phyloP scores from a whole-genome alignment of 2,888 invertebrate species.

The Agrilus biguttatus region DNA sequence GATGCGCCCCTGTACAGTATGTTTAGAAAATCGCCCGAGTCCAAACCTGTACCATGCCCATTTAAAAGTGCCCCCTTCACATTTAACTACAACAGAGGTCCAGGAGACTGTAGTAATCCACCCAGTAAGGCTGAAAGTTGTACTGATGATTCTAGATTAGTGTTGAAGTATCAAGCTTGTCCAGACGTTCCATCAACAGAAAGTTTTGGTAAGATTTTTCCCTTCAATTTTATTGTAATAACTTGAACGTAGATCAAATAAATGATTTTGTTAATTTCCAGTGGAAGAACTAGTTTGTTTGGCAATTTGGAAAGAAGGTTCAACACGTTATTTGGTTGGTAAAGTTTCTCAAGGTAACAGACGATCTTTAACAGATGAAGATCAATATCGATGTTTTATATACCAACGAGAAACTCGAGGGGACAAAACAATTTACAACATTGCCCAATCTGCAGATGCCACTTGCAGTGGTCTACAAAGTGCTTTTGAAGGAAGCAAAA shows the following conservation, averaged over 20 bases:
- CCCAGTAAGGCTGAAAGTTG: conserved; percentile 69
- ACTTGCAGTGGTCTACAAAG: conserved; percentile 65
- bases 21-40: conserved; percentile 55
- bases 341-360: conserved; percentile 48
- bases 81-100: conserved; percentile 63
- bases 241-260: no score
- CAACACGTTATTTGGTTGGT: conserved; percentile 64
- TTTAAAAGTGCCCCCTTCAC: conserved; percentile 69
- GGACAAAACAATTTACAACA: conserved; percentile 43
- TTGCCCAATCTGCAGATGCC: conserved; percentile 67
- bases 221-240: not conserved
- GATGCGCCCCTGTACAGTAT: conserved; percentile 62
- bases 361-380: conserved; percentile 49
- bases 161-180: conserved; percentile 72
- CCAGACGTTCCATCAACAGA: conserved; percentile 64
- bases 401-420: conserved; percentile 43
- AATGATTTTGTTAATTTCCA: conserved; percentile 21
- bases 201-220: conserved; percentile 47
- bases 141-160: conserved; percentile 65
- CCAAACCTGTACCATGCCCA: conserved; percentile 54
- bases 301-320: conserved; percentile 74
- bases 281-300: conserved; percentile 71
- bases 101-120: conserved; percentile 60
- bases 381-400: conserved; percentile 71
- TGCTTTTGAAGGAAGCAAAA: conserved; percentile 62